Base-by-base conservation (phyloP, 2,113 vertebrate genomes). In the Phainopepla nitens region DNA sequence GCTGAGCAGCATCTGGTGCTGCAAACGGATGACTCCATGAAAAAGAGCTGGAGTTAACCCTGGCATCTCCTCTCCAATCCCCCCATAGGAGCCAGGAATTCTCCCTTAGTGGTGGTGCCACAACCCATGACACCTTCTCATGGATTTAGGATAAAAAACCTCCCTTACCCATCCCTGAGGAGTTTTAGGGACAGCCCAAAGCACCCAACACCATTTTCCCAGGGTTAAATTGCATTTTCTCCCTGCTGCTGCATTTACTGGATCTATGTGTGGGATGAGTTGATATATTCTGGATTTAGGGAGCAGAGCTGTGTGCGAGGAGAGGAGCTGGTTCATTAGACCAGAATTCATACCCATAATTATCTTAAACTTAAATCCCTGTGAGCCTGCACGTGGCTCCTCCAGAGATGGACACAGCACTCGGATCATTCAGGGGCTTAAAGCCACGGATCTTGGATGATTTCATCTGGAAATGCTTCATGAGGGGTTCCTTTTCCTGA, bases 141-240 rank as follows among this genome's bases (percentile, higher is more conserved):
- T 8, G 65, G 42, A 60, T 62, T 33, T 20, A 2, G 12, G 39
- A 50, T 44, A 10, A 41, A 19, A 42, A 21, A 7, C 33, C 33
- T n/a, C 33, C 36, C 64, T 50, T 23, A 1, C 6, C 0, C 7
- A 0, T 31, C 75, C 2, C 57, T 3, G 61, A 5, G 2, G 7
- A 3, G 49, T 69, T 36, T 20, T 10, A 24, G 57, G 73, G 64
- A 14, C 36, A 11, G 27, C 56, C 44, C 33, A 10, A 71, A 36
- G 66, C 29, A 9, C 21, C 53, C 1, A 0, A 33, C 62, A 61
- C 35, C 27, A 16, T 83, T 83, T 62, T 47, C 35, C 42, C 3
- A 0, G 28, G 65, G 61, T 45, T 53, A 13, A 66, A 62, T 36
- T 35, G 35, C 35, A 2, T 83, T 83, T 62, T 35, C 35, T 90